Percentiles rank a stretch among this genome's conserved stretches.
Evolutionary conservation across 2,113 vertebrate species (phyloP).

Genomic region (Meles meles): DNA sequence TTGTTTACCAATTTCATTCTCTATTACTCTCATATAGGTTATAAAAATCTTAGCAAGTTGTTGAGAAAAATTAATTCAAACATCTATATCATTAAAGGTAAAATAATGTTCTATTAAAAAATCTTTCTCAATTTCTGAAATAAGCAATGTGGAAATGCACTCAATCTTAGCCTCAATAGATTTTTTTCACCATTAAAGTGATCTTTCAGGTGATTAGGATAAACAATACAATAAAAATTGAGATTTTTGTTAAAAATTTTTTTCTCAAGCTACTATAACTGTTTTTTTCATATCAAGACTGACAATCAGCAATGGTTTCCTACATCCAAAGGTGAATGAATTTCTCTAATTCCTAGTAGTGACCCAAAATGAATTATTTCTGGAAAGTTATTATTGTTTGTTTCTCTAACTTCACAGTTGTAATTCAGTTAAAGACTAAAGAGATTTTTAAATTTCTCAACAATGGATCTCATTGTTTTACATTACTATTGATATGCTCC

Average conservation of each 20-base stretch:
- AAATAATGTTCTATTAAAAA: constrained; percentile 37
- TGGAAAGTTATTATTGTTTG: neutral
- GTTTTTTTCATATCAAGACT: constrained; percentile 59
- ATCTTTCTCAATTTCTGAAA: constrained; percentile 27
- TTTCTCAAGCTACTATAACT: neutral
- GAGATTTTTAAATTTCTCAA: constrained; percentile 25
- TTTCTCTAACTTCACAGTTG: constrained; percentile 28
- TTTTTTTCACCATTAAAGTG: neutral
- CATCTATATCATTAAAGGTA: constrained; percentile 51
- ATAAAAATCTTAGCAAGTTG: constrained; percentile 42
- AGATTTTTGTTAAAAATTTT: neutral
- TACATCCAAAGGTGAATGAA: neutral
- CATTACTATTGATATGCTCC: constrained; percentile 6
- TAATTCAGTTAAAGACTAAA: constrained; percentile 46
- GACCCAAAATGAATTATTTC: constrained; percentile 44
- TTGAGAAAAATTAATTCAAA: constrained; percentile 59
- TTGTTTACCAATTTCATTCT: constrained; percentile 52
- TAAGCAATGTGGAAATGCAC: neutral
- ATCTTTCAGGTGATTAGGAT: neutral
- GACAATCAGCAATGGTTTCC: constrained; percentile 6
- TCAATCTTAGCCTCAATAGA: neutral
- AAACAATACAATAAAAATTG: constrained; percentile 7
- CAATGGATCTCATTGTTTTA: neutral
- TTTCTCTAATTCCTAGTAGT: constrained; percentile 1
- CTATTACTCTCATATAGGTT: constrained; percentile 44